A percentile compares a stretch with the other conserved stretches of the same genome.
Evolutionary conservation across 2,797 vertebrate species (phyloP).

Genomic region (Phataginus tetradactyla): DNA sequence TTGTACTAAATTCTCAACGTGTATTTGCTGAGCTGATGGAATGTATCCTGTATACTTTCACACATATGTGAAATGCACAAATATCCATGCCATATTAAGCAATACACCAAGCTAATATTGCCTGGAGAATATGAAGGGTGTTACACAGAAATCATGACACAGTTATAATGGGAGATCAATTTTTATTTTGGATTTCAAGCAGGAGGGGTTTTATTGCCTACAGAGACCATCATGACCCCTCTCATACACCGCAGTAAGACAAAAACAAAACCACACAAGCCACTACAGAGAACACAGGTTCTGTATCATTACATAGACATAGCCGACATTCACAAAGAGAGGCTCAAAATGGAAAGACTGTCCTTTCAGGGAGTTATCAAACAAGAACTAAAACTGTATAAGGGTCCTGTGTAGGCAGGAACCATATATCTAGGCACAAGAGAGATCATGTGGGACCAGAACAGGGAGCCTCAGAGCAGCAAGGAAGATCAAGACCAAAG

Average conservation of each 20-base stretch:
- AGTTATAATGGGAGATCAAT: neutral
- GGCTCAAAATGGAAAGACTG: neutral
- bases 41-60: neutral
- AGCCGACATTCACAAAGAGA: neutral
- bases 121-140: neutral
- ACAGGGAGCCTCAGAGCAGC: neutral
- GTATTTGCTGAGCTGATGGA: neutral
- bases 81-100: neutral
- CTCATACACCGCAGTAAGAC: neutral
- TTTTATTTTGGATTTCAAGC: slow-evolving; percentile 4
- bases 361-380: neutral
- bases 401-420: neutral
- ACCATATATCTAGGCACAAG: neutral
- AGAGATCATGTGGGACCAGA: neutral
- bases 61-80: neutral
- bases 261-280: neutral
- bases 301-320: neutral
- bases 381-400: neutral
- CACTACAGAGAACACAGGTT: neutral
- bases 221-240: neutral
- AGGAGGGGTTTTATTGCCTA: neutral
- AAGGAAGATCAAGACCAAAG: neutral
- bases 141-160: neutral
- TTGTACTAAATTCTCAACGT: neutral
- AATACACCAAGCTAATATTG: neutral